Evolutionary conservation across 1,140 invertebrate genomes (phyloP), one percentile per base, ranked within the genome.

Genomic region (Anastrepha obliqua): DNA sequence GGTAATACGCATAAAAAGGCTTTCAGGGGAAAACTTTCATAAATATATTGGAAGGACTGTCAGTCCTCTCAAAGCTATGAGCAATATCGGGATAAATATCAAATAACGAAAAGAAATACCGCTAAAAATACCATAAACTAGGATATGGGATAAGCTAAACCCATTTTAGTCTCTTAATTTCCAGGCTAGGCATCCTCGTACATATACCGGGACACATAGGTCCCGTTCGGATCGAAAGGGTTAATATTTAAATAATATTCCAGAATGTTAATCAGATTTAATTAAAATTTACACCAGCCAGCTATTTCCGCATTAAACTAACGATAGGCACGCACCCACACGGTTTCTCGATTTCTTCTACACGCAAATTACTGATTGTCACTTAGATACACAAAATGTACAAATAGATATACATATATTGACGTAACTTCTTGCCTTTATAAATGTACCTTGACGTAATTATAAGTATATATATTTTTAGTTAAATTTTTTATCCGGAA

Each of bases 361-460:
- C 74, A 20, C 47, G 47, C 17, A 81, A 55, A 81, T 81, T 81
- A 55, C 29, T 81, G 74, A 81, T 81, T 81, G 74, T 81, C 74
- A 11, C 42, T 81, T 81, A 55, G 51, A 81, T 55, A 81, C 74
- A 81, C 20, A 9, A 81, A 81, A 55, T 81, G 47, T 55, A 81
- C 74, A 81, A 58, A 81, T 81, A 81, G 74, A 81, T 81, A 55
- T 81, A 55, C n/a, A 81, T 51, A 81, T 81, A 81, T 20, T 20
- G 29, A 81, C 47, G n/a, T 55, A 81, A 81, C 29, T 29, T 29
- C 29, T 29, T 29, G 29, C 29, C 29, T 29, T 29, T 81, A 81
- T 20, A 74, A 20, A 67, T 20, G 51, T 87, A 87, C 67, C 8
- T 74, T 67, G n/a, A 64, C 29, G 17, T 64, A 87, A 64, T 42